A percentile compares a stretch with the other conserved stretches of the same genome.
phyloP scores from a whole-genome alignment of 2,888 invertebrate species.

The Philereme vetulata region DNA sequence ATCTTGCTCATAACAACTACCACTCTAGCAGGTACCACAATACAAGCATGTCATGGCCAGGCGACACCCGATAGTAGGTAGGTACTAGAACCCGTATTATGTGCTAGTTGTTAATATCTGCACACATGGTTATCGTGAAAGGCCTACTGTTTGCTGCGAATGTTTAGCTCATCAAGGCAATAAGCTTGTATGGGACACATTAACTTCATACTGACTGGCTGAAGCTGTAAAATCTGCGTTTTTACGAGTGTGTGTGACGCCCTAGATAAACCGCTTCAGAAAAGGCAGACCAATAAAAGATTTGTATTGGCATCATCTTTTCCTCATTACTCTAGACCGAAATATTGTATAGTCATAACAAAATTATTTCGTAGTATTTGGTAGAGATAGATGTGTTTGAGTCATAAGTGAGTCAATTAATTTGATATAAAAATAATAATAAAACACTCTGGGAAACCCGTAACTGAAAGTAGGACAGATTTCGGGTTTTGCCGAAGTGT shows the following conservation, averaged over 20 bases:
- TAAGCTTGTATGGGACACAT: slow-evolving; percentile 26
- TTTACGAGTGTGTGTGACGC: slow-evolving; percentile 14
- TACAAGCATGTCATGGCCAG: slow-evolving; percentile 27
- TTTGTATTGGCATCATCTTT: slow-evolving; percentile 5
- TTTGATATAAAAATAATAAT: neutral
- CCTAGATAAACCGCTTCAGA: neutral
- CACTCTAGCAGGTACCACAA: slow-evolving; percentile 4
- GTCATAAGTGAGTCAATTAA: slow-evolving; percentile 4
- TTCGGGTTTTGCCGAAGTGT: neutral
- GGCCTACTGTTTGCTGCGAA: slow-evolving; percentile 27
- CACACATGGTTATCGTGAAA: slow-evolving; percentile 36
- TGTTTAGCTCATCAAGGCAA: slow-evolving; percentile 31
- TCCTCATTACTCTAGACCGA: slow-evolving; percentile 1
- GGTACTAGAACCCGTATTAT: slow-evolving; percentile 23
- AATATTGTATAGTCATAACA: neutral
- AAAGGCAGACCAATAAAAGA: slow-evolving; percentile 7
- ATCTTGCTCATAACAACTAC: slow-evolving; percentile 18
- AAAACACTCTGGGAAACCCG: neutral
- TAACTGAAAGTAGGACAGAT: neutral
- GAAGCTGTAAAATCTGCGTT: slow-evolving; percentile 19
- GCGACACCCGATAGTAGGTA: slow-evolving; percentile 28
- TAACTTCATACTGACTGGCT: slow-evolving; percentile 10
- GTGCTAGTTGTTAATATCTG: slow-evolving; percentile 24
- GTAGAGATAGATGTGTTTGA: neutral
- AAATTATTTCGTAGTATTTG: slow-evolving; percentile 1